Evolutionary conservation across 2,888 invertebrate species (phyloP).

Genomic region (Nebria salina): DNA sequence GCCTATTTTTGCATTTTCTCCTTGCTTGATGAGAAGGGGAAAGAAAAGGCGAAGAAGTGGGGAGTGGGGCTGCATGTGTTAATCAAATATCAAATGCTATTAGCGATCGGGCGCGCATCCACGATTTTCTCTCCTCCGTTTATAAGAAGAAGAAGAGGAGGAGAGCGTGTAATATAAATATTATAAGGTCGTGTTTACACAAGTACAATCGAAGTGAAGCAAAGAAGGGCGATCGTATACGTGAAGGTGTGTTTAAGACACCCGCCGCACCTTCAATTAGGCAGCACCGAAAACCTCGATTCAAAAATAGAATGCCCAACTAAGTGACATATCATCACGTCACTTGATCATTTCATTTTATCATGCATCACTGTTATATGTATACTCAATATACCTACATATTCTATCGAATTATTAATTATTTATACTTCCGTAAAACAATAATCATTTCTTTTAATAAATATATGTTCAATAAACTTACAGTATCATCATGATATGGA

Average conservation of each 20-base stretch:
- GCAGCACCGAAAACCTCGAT: constrained; percentile 27
- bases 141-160: no score
- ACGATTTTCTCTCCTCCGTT: not conserved
- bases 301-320: constrained; percentile 25
- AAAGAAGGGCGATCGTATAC: not conserved
- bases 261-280: constrained; percentile 43
- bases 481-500: not conserved
- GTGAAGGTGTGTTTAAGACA: constrained; percentile 19
- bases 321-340: not conserved
- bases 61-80: constrained; percentile 37
- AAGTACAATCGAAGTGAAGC: constrained; percentile 5
- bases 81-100: constrained; percentile 47
- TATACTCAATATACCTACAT: not conserved
- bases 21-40: constrained; percentile 5
- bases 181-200: constrained; percentile 37
- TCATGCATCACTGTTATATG: not conserved
- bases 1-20: constrained; percentile 45
- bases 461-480: not conserved
- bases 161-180: constrained; percentile 7
- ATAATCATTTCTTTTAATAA: no score
- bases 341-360: not conserved
- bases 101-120: constrained; percentile 13
- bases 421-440: no score
- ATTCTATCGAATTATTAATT: no score
- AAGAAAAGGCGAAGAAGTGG: not conserved